A percentile compares a stretch with the other conserved stretches of the same genome.
phyloP scores from a whole-genome alignment of 2,113 vertebrate genomes.

The Chamaetylas fuelleborni region DNA sequence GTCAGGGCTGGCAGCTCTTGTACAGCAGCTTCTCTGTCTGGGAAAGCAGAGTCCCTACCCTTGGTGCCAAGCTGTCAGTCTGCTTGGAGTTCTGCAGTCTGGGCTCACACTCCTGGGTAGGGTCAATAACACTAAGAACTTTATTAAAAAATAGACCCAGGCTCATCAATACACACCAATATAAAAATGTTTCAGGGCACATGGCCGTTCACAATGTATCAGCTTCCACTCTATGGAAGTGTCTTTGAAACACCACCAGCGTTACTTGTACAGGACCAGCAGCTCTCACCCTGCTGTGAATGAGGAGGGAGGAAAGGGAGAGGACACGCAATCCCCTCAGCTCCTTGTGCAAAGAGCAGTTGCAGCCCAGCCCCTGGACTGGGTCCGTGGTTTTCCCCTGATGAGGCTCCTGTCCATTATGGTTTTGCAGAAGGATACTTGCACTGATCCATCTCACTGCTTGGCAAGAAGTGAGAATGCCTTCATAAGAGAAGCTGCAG shows the following conservation, averaged over 20 bases:
- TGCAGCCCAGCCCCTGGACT: background rate
- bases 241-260: fast-evolving
- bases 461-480: background rate
- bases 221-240: background rate
- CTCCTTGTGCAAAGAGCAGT: background rate
- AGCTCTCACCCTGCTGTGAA: background rate
- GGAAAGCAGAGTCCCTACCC: background rate
- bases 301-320: background rate
- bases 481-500: background rate
- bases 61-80: background rate
- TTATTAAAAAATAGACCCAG: background rate
- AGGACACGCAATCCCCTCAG: background rate
- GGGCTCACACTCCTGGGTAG: background rate
- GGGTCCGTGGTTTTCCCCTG: background rate
- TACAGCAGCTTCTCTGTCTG: background rate
- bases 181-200: background rate
- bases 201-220: background rate
- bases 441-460: background rate
- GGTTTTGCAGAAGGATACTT: background rate
- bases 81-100: background rate
- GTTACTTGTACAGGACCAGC: background rate
- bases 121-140: background rate
- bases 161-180: background rate
- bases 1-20: background rate
- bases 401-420: background rate